Conservation (phyloP, 1,140 invertebrate species). For the Diachasmimorpha longicaudata region DNA sequence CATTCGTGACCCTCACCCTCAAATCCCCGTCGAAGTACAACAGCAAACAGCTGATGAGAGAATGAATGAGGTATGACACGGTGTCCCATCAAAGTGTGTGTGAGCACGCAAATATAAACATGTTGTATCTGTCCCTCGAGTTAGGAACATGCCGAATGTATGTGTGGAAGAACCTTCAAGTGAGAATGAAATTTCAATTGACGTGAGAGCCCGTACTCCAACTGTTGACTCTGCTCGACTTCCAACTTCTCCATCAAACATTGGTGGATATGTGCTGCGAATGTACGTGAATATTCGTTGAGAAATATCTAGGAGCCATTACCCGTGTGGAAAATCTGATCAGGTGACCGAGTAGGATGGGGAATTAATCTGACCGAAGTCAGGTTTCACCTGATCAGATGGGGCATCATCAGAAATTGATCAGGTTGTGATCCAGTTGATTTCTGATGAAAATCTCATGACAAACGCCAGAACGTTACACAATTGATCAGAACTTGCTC, state of each 20-base stretch:
- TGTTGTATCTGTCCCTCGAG: neutral
- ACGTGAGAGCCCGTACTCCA: neutral
- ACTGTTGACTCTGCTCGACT: neutral
- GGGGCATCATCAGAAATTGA: no score
- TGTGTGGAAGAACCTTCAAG: neutral
- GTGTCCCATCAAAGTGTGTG: neutral
- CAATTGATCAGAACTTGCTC: no score
- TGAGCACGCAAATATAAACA: neutral
- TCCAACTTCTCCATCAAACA: neutral
- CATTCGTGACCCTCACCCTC: no score
- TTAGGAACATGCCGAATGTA: neutral
- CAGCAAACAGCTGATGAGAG: neutral
- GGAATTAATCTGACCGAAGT: no score
- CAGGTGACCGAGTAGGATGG: no score
- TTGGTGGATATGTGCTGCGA: neutral
- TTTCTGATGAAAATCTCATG: no score
- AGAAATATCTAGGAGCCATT: neutral
- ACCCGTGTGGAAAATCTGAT: no score
- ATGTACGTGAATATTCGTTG: neutral
- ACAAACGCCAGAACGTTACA: no score
- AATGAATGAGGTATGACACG: neutral
- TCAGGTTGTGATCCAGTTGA: no score
- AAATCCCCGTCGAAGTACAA: neutral
- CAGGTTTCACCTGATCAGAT: no score
- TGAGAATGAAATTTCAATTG: neutral